A percentile compares a stretch with the other conserved stretches of the same genome.
These are phyloP conservation scores for Drosophila parthenogenetica DNA, from an alignment of 2,888 invertebrate species.

Conservation along the genomic window DNA sequence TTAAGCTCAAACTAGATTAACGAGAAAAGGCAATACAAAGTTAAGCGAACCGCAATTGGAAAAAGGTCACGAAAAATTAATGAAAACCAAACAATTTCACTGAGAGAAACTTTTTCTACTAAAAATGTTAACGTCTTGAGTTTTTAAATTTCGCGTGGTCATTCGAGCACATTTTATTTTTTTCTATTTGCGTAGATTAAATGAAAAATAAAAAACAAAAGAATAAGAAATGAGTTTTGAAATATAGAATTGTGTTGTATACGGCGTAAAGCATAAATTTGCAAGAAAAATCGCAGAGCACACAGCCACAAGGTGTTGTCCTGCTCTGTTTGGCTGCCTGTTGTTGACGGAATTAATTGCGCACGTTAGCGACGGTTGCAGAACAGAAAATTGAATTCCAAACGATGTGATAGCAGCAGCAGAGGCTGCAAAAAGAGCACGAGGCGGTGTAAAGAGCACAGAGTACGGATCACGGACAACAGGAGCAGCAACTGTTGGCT, in stretches of 20 bases:
- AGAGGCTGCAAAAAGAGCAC: neutral
- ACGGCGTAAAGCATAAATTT: constrained; percentile 28
- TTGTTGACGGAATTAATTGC: constrained; percentile 77
- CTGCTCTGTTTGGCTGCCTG: constrained; percentile 31
- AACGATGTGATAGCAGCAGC: constrained; percentile 28
- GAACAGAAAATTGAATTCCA: constrained; percentile 64
- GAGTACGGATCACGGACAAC: neutral
- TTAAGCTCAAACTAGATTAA: constrained; percentile 18
- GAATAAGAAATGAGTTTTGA: constrained; percentile 23
- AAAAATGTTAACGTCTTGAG: too few relatives aligned
- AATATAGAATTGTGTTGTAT: constrained; percentile 17
- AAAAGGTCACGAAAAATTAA: constrained; percentile 44
- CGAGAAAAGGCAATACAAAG: constrained; percentile 39
- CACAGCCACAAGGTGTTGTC: constrained; percentile 43
- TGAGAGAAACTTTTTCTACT: neutral
- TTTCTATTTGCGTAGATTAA: neutral
- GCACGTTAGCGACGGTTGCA: constrained; percentile 60
- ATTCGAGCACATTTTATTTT: too few relatives aligned
- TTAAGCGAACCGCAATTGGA: constrained; percentile 35
- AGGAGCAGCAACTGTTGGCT: neutral
- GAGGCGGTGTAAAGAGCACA: too few relatives aligned
- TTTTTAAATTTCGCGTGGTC: too few relatives aligned
- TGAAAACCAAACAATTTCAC: constrained; percentile 49
- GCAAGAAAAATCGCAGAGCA: constrained; percentile 11
- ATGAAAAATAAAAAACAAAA: neutral